Evolutionary conservation across 2,888 invertebrate species (phyloP).

Genomic region (Stegana nigrithorax): DNA sequence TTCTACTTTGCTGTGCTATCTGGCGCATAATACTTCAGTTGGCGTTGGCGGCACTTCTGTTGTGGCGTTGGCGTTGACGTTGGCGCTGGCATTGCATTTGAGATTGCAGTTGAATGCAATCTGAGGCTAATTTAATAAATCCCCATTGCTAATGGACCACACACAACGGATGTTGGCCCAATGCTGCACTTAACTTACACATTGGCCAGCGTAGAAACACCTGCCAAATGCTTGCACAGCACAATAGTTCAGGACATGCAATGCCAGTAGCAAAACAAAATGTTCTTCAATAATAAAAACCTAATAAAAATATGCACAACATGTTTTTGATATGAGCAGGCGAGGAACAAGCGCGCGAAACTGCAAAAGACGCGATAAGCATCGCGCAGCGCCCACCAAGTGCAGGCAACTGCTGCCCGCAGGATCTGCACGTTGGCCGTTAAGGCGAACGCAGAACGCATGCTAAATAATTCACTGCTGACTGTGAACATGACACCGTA

Average conservation of each 20-base stretch:
- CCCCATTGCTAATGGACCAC: conserved; percentile 4
- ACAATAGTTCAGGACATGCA: conserved; percentile 13
- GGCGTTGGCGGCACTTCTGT: conserved; percentile 6
- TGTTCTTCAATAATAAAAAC: no score
- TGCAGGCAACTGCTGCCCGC: conserved; percentile 37
- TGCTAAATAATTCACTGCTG: conserved; percentile 49
- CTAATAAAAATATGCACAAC: conserved; percentile 1
- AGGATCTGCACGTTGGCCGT: conserved; percentile 15
- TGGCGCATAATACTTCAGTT: conserved; percentile 4
- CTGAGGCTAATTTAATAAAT: not conserved
- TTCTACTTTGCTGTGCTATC: not conserved
- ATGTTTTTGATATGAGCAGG: not conserved
- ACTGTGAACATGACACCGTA: conserved; percentile 47
- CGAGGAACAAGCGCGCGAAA: conserved; percentile 1
- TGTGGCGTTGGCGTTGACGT: not conserved
- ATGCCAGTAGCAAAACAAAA: conserved; percentile 11
- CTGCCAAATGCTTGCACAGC: not conserved
- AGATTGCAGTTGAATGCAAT: not conserved
- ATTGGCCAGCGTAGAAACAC: not conserved
- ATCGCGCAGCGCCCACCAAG: conserved; percentile 44
- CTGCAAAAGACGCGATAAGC: conserved; percentile 11
- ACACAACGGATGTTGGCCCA: no score
- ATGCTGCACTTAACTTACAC: no score
- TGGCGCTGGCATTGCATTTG: not conserved
- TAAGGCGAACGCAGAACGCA: conserved; percentile 17